phyloP scores from a whole-genome alignment of 1,140 invertebrate species.

The Drosophila sp. region DNA sequence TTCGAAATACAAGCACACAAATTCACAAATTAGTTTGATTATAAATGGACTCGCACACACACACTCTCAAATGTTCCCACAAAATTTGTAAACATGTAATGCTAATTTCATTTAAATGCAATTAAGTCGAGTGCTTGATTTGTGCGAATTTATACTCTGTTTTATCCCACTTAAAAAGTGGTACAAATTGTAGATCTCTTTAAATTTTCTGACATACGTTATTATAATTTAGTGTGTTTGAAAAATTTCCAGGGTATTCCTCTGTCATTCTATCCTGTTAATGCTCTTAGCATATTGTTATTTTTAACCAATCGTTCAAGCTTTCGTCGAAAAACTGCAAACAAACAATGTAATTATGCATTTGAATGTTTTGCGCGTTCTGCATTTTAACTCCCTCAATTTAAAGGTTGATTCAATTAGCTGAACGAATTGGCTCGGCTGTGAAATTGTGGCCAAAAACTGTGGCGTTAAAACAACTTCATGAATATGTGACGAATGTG shows the following conservation, averaged over 20 bases:
- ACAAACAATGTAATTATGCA: conserved; percentile 29
- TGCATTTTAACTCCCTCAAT: conserved; percentile 6
- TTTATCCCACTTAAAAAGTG: not conserved
- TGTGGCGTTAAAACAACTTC: conserved; percentile 3
- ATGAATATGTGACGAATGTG: not conserved
- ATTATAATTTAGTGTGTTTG: not conserved
- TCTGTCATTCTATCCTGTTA: not conserved
- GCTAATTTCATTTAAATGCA: conserved; percentile 81
- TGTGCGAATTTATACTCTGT: conserved; percentile 40
- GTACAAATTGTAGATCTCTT: not conserved
- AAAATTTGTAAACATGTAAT: conserved; percentile 77
- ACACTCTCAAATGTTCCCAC: conserved; percentile 47
- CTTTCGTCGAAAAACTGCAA: not conserved
- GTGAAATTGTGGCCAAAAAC: conserved; percentile 28
- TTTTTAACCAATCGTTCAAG: not conserved
- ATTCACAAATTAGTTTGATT: conserved; percentile 68
- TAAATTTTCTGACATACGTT: not conserved
- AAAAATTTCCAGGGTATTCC: not conserved
- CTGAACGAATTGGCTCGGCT: conserved; percentile 12
- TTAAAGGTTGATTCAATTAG: conserved; percentile 47
- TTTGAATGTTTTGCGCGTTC: conserved; percentile 17
- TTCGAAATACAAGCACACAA: conserved; percentile 32
- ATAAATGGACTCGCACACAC: conserved; percentile 42
- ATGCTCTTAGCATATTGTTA: not conserved
- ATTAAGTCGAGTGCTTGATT: conserved; percentile 80